These are phyloP conservation scores for Mystacides longicornis DNA, from an alignment of 2,888 invertebrate species.

Conservation along the genomic window DNA sequence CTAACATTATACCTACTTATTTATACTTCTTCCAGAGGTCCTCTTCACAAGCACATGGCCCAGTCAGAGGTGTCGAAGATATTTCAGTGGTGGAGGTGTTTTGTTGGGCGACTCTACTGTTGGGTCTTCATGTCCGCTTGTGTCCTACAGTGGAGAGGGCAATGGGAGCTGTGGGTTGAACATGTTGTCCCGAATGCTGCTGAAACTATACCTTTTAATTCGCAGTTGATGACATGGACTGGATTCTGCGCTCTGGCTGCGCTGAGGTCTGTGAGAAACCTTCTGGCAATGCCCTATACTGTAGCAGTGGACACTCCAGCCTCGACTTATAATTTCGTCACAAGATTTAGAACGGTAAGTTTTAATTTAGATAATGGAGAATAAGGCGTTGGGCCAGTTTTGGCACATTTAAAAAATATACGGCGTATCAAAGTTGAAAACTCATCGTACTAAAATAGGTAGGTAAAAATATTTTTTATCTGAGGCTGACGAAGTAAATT, in stretches of 20 bases:
- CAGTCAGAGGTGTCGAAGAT: neutral
- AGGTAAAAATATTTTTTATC: too few relatives aligned
- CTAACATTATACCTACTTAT: neutral
- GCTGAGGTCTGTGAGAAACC: conserved; percentile 47
- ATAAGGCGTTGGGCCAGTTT: too few relatives aligned
- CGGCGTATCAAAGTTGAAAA: too few relatives aligned
- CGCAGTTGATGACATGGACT: conserved; percentile 24
- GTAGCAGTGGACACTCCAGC: conserved; percentile 51
- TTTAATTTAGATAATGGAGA: neutral
- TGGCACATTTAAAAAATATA: too few relatives aligned
- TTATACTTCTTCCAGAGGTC: conserved; percentile 10
- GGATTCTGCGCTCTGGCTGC: conserved; percentile 29
- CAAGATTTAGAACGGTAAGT: conserved; percentile 46
- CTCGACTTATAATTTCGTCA: conserved; percentile 52
- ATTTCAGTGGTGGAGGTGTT: conserved; percentile 22
- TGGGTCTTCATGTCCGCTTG: conserved; percentile 43
- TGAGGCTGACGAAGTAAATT: too few relatives aligned
- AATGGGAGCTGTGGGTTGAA: conserved; percentile 36
- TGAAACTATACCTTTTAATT: conserved; percentile 16
- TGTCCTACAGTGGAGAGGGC: conserved; percentile 47
- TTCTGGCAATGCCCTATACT: conserved; percentile 52
- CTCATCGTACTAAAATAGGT: too few relatives aligned
- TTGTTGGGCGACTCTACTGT: conserved; percentile 35
- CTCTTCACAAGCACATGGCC: conserved; percentile 15
- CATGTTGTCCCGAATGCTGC: conserved; percentile 21